Evolutionary conservation across 2,797 vertebrate species (phyloP).

Genomic region (Mus caroli): DNA sequence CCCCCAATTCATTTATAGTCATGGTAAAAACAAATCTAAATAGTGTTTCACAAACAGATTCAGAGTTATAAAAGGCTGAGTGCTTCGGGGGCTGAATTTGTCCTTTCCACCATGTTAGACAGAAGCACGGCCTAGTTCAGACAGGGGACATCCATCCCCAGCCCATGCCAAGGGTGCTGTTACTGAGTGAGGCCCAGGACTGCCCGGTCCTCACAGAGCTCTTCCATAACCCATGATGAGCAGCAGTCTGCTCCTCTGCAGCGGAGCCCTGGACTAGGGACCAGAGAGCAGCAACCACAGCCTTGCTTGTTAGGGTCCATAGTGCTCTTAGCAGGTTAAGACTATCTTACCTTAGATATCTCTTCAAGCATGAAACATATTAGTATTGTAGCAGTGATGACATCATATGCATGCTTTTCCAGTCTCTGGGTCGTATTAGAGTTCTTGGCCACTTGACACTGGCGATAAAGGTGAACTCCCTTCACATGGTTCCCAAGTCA

Average conservation of each 20-base stretch:
- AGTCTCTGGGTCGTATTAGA: too few relatives aligned
- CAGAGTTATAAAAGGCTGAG: background rate
- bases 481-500: background rate
- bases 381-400: rapidly evolving
- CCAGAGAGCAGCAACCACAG: too few relatives aligned
- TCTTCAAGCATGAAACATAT: background rate
- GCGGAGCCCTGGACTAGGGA: background rate
- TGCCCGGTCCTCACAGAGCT: background rate
- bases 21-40: slow-evolving; percentile 68
- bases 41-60: slow-evolving; percentile 78
- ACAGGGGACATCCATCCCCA: rapidly evolving
- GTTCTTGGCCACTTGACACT: background rate
- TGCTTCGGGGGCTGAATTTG: background rate
- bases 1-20: slow-evolving; percentile 30
- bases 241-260: too few relatives aligned
- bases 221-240: rapidly evolving
- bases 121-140: background rate
- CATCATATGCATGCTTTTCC: background rate
- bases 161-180: background rate
- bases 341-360: background rate
- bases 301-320: background rate
- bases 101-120: background rate
- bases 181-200: too few relatives aligned
- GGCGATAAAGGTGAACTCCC: background rate
- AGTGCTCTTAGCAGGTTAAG: background rate